Base-by-base conservation (phyloP, 2,888 invertebrate genomes). In the Baccha elongata region DNA sequence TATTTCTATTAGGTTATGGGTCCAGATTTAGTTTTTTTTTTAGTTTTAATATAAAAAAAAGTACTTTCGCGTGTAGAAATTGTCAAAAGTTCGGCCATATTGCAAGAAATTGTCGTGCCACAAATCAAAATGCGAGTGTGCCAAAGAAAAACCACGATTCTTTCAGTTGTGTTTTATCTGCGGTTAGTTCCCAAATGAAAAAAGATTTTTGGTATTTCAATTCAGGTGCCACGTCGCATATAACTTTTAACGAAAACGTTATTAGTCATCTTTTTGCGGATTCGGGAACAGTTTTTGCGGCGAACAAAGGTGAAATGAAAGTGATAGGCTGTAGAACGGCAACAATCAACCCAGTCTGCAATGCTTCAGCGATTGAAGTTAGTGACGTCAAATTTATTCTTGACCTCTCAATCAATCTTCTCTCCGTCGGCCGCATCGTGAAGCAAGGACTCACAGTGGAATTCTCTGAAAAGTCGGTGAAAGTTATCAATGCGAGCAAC, bases 331-430 rank as follows among this genome's bases (percentile, higher is more conserved):
- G 23, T 23, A 5, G 23, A 4, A 23, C 3, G 23, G 23, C 23
- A 23, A 23, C 23, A 5, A 3, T 23, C 3, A 23, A 5, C 3
- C 23, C 23, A 23, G 5, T 3, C 23, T 23, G 23, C 23, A 23
- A 23, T 5, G 3, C 23, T 4, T 23, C 23, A 23, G 23, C 23
- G 5, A 23, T 23, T 4, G 23, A 23, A 23, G 23, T 23, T 23
- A 23, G 23, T 23, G 23, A 23, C 35, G 10, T 35, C 35, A 35
- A 35, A 35, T 35, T 6, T 11, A 17, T 67, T 5, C 65, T 46
- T 10, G 50, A 67, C 23, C 17, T 74, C 4, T 58, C 65, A 29
- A 46, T 53, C 21, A 67, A 67, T 48, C 67, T 58, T 17, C 15
- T 74, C 35, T 67, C 74, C 2, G 35, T 35, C 35, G 35, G 35